phyloP scores from a whole-genome alignment of 2,797 vertebrate genomes.

The Eulemur mongoz region DNA sequence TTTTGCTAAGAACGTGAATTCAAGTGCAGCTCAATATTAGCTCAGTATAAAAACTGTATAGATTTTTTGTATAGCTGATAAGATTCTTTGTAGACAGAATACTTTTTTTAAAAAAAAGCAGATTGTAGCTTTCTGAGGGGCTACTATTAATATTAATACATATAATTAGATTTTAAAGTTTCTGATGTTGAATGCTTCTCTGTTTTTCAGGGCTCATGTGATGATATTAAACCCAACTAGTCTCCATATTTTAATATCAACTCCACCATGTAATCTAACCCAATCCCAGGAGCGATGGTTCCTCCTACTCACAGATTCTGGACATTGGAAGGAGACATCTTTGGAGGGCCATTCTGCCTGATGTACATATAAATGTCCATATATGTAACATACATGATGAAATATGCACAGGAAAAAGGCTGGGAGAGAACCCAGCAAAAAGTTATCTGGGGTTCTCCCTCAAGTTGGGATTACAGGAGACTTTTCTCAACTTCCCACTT shows the following conservation, averaged over 20 bases:
- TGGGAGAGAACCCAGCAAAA: not conserved
- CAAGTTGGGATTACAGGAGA: not conserved
- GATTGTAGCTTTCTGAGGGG: too few relatives aligned
- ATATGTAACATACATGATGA: not conserved
- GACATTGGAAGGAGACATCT: not conserved
- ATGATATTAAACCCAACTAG: not conserved
- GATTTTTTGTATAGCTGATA: too few relatives aligned
- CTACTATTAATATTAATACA: too few relatives aligned
- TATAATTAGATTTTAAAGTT: too few relatives aligned
- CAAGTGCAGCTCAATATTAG: too few relatives aligned
- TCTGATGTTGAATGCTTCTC: not conserved
- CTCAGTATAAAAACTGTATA: too few relatives aligned
- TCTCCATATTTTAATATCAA: not conserved
- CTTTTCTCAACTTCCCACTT: not conserved
- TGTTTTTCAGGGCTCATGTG: not conserved
- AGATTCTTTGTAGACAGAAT: too few relatives aligned
- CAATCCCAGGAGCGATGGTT: not conserved
- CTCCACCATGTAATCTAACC: not conserved
- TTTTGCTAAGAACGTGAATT: too few relatives aligned
- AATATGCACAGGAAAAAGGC: not conserved
- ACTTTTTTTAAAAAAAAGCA: too few relatives aligned
- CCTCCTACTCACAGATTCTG: not conserved
- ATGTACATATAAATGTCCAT: not conserved
- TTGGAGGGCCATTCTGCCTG: not conserved
- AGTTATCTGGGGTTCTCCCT: not conserved